Base-by-base conservation (phyloP, 2,797 vertebrate genomes). In the Trematomus bernacchii region DNA sequence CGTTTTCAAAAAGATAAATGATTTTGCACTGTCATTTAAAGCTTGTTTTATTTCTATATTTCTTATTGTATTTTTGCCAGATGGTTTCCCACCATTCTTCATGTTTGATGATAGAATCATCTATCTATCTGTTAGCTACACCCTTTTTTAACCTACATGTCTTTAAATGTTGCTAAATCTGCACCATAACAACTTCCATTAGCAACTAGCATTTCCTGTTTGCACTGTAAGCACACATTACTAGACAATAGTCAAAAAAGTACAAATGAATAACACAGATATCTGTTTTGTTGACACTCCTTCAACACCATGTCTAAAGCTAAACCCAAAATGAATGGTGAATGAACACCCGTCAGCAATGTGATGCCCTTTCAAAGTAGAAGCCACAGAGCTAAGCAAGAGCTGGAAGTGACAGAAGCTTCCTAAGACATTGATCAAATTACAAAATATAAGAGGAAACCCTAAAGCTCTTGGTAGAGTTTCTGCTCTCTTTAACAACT, bases 281-380 rank as follows among this genome's bases (percentile, higher is more conserved):
- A 5, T 27, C 27, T 1, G 4, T 27, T 27, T 27, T 21, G 21
- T 21, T 27, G 27, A 27, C 4, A 27, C 4, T 27, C 27, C 27
- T 27, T 27, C 27, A 27, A 27, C 27, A 27, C 27, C 27, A 27
- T 5, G 27, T 5, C 27, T 27, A 27, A 27, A 27, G 33, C 21
- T 27, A 5, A 48, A 73, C 53, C 42, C 33, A 14, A 68, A 79
- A 64, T 46, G n/a, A 57, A 59, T 68, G 1, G 21, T 58, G 78
- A 83, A 84, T 71, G 67, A 80, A 71, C 80, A 83, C 79, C 82
- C 76, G 79, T 63, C 71, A 70, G 65, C 55, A 58, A 66, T 66
- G 23, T 18, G n/a, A 76, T n/a, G 42, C 16, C 15, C 61, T 69
- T 70, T 75, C 54, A 69, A 19, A 74, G 69, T 71, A 66, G 78